These are phyloP conservation scores for Cyanistes caeruleus DNA, from an alignment of 2,113 vertebrate species.

Conservation along the genomic window DNA sequence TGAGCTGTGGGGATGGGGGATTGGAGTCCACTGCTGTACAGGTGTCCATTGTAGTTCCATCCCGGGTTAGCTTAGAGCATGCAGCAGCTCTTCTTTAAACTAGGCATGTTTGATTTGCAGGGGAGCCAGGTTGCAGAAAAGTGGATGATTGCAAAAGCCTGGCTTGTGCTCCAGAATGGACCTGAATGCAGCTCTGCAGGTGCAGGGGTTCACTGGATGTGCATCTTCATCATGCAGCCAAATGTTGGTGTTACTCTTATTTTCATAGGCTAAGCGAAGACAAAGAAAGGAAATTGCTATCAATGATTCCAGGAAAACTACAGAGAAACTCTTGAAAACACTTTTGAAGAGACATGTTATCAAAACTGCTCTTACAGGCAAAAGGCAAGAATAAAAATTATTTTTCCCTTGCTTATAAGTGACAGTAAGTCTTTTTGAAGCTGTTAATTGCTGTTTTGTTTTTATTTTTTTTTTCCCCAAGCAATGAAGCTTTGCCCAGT, in stretches of 20 bases:
- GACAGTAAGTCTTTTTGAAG: not conserved
- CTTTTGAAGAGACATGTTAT: conserved; percentile 93
- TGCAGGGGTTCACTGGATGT: not conserved
- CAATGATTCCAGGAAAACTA: conserved; percentile 86
- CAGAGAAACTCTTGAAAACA: conserved; percentile 90
- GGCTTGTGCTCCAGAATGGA: not conserved
- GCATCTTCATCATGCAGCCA: not conserved
- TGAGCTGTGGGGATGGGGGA: not conserved
- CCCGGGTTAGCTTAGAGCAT: not conserved
- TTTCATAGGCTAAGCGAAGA: conserved; percentile 84
- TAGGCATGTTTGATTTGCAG: not conserved
- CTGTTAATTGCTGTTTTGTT: not conserved
- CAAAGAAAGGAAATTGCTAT: conserved; percentile 86
- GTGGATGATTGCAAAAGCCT: not conserved
- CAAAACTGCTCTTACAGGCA: conserved; percentile 84
- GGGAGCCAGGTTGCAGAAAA: not conserved
- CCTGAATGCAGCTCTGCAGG: not conserved
- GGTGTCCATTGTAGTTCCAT: not conserved
- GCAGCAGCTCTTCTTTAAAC: not conserved
- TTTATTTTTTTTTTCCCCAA: conserved; percentile 26
- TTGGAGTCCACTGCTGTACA: not conserved
- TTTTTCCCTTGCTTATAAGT: not conserved
- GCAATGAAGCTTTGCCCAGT: conserved; percentile 84
- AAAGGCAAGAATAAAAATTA: conserved; percentile 75
- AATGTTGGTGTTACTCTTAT: not conserved